Conservation (phyloP, 2,113 vertebrate species). For the Chamaetylas fuelleborni region DNA sequence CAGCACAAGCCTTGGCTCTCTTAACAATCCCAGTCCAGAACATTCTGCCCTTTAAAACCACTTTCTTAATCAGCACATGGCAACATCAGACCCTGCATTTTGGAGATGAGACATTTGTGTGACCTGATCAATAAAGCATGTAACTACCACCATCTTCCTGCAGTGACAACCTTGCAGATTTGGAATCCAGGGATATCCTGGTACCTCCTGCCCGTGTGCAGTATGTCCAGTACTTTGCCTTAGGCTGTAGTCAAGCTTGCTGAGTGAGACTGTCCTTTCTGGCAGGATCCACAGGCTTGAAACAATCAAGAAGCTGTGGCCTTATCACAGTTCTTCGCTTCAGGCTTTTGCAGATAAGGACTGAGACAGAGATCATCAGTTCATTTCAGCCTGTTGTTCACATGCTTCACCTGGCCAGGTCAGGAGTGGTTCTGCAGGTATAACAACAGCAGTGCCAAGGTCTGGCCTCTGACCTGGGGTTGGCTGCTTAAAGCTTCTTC, state of each 20-base stretch:
- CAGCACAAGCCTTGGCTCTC: neutral
- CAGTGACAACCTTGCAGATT: neutral
- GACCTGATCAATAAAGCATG: neutral
- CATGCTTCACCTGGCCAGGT: neutral
- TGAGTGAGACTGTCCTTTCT: neutral
- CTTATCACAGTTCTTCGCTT: neutral
- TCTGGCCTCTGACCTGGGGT: neutral
- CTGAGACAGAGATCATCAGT: neutral
- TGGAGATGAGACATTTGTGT: neutral
- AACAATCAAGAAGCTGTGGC: neutral
- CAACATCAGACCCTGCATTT: neutral
- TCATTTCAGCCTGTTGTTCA: neutral
- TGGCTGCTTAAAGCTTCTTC: neutral
- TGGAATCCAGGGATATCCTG: neutral
- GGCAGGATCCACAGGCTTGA: neutral
- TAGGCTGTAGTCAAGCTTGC: neutral
- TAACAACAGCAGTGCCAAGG: neutral
- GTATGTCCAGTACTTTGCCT: neutral
- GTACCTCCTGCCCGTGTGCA: neutral
- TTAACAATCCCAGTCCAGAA: neutral
- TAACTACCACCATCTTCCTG: neutral
- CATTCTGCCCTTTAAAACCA: neutral
- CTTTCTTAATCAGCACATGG: neutral
- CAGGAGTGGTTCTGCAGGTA: conserved; percentile 26
- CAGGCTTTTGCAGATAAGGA: conserved; percentile 5